Base-by-base conservation (phyloP, 2,113 vertebrate genomes). In the Scatophagus argus region DNA sequence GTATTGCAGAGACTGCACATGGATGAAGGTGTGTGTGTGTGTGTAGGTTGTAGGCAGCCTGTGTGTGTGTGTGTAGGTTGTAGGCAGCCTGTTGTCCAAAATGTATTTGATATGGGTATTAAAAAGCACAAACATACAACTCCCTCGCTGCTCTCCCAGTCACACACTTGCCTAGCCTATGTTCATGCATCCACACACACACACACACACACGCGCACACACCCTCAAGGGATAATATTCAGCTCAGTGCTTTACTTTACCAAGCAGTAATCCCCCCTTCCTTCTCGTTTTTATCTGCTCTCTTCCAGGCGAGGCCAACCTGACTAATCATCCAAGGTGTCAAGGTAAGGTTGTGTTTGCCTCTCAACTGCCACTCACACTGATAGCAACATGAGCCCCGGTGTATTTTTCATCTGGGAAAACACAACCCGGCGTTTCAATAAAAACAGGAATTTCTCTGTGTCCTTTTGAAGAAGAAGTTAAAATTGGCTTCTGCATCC, bases 291-390 rank as follows among this genome's bases (percentile, higher is more conserved):
- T 86, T 86, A 88, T 92, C 89, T 85, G 21, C 86, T 81, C 72
- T 83, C 77, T 87, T 86, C 76, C 84, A 91, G 88, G 76, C 86
- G 14, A 87, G 87, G 84, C 77, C 73, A 8, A 77, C 84, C 83
- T 82, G 75, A 86, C 85, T 77, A 69, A 86, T 88, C 88, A 84
- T 77, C 83, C 79, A 21, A 69, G 77, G 87, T 85, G 85, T 87
- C 77, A 75, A 88, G 82, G 91, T 90, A 83, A 82, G 84, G 34
- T 67, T 58, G 49, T 59, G 82, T 76, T 82, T 32, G 27, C 65
- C 73, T 66, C 75, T 68, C 59, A 25, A 38, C 59, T 59, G 75
- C 11, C 44, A 39, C 65, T 77, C 67, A 17, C 64, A 60, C 44
- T 32, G 62, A 74, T 71, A 79, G 38, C 49, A 63, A 68, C 79